Conservation (phyloP, 2,797 vertebrate genomes). For the Spondyliosoma cantharus region DNA sequence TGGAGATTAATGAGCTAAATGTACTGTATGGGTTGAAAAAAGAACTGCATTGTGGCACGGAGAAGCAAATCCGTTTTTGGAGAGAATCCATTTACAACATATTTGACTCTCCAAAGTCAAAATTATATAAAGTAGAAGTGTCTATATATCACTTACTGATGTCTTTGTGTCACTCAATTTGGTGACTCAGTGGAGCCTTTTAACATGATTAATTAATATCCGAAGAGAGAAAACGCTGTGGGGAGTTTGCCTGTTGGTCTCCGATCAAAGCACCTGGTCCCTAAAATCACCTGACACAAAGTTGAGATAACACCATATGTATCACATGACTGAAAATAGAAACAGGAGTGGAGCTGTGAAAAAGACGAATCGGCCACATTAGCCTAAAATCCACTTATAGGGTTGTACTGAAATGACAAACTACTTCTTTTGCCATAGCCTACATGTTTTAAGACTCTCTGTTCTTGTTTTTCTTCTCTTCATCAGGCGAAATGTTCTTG, state of each 20-base stretch:
- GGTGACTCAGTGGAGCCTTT: constrained; percentile 61
- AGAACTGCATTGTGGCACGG: not conserved
- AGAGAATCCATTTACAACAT: constrained; percentile 18
- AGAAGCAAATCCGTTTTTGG: constrained; percentile 28
- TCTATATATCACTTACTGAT: constrained; percentile 44
- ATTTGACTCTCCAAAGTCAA: constrained; percentile 30
- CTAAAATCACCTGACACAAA: constrained; percentile 45
- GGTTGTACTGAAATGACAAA: constrained; percentile 51
- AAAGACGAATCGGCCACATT: constrained; percentile 58
- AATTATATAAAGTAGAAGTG: constrained; percentile 23
- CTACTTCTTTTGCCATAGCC: constrained; percentile 8
- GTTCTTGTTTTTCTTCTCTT: not conserved
- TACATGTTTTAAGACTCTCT: constrained; percentile 19
- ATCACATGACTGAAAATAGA: constrained; percentile 61
- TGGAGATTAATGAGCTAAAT: constrained; percentile 52
- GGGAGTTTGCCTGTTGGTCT: constrained; percentile 42
- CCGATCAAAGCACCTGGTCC: constrained; percentile 16
- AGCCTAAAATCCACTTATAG: constrained; percentile 52
- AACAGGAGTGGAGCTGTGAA: constrained; percentile 47
- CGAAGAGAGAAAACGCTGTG: constrained; percentile 29
- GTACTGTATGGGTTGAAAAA: constrained; percentile 23
- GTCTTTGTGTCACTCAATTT: constrained; percentile 40
- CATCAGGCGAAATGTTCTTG: constrained; percentile 2
- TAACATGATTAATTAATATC: constrained; percentile 62
- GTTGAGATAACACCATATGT: constrained; percentile 55